Conservation (phyloP, 2,888 invertebrate species). For the Philereme vetulata region DNA sequence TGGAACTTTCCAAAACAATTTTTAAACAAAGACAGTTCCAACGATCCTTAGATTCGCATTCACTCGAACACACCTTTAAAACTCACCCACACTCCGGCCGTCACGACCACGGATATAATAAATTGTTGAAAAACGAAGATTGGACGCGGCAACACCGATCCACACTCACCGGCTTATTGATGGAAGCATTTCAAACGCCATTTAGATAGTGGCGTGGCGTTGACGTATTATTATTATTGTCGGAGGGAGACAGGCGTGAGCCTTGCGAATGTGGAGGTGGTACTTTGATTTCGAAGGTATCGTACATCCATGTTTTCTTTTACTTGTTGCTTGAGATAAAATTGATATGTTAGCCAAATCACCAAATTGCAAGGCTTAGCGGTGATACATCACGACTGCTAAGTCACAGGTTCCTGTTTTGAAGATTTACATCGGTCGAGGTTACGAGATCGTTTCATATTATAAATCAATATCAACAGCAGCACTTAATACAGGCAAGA, state of each 20-base stretch:
- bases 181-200: slow-evolving; percentile 81
- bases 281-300: slow-evolving; percentile 11
- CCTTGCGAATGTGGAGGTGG: slow-evolving; percentile 34
- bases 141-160: slow-evolving; percentile 65
- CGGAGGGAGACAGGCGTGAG: slow-evolving; percentile 38
- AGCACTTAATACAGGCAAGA: too few relatives aligned
- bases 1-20: too few relatives aligned
- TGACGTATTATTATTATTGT: slow-evolving; percentile 77
- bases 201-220: slow-evolving; percentile 79
- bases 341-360: background rate
- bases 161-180: slow-evolving; percentile 78
- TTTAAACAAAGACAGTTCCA: too few relatives aligned
- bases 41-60: slow-evolving; percentile 11
- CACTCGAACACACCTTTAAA: slow-evolving; percentile 26
- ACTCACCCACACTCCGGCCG: slow-evolving; percentile 37
- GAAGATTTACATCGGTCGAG: too few relatives aligned
- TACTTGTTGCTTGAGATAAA: slow-evolving; percentile 2
- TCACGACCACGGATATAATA: slow-evolving; percentile 44
- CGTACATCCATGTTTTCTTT: background rate
- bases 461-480: too few relatives aligned
- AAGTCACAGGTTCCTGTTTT: too few relatives aligned
- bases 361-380: too few relatives aligned
- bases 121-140: slow-evolving; percentile 57
- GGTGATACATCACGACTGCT: too few relatives aligned
- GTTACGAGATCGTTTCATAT: too few relatives aligned